phyloP scores from a whole-genome alignment of 1,140 invertebrate genomes.

The Psilanteris sp. region DNA sequence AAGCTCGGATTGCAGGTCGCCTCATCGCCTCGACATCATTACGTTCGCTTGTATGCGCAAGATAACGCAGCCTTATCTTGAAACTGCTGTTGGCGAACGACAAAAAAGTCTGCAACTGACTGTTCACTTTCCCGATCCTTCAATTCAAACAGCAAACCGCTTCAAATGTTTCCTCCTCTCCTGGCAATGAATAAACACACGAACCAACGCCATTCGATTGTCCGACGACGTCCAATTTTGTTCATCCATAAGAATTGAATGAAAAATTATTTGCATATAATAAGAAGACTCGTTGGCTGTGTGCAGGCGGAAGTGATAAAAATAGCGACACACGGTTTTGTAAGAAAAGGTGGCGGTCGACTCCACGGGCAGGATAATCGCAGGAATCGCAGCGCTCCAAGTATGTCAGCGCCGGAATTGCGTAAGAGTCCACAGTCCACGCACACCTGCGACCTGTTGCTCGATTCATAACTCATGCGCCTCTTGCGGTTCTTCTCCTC shows the following conservation, averaged over 20 bases:
- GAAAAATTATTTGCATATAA: too few relatives aligned
- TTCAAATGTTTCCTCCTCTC: too few relatives aligned
- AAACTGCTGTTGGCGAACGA: too few relatives aligned
- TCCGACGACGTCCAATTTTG: too few relatives aligned
- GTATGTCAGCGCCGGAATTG: constrained; percentile 48
- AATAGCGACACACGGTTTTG: constrained; percentile 7
- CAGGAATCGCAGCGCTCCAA: constrained; percentile 26
- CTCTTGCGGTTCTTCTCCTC: constrained; percentile 17
- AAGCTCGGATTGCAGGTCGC: constrained; percentile 19
- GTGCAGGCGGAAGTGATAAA: constrained; percentile 2
- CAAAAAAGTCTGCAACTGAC: too few relatives aligned
- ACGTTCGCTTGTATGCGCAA: constrained; percentile 7
- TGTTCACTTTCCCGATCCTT: too few relatives aligned
- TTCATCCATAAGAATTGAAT: too few relatives aligned
- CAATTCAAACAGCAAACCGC: too few relatives aligned
- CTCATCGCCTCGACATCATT: constrained; percentile 26
- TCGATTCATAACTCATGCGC: too few relatives aligned
- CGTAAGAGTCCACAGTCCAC: constrained; percentile 57
- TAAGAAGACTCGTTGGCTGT: too few relatives aligned
- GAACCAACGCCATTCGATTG: too few relatives aligned
- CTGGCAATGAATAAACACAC: too few relatives aligned
- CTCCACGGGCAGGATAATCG: constrained; percentile 18
- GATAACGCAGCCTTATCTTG: constrained; percentile 45
- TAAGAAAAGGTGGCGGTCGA: constrained; percentile 10
- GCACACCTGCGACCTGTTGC: constrained; percentile 42